Percentiles rank a stretch among this genome's conserved stretches.
These are phyloP conservation scores for Tapirus terrestris DNA, from an alignment of 2,113 vertebrate genomes.

Conservation along the genomic window DNA sequence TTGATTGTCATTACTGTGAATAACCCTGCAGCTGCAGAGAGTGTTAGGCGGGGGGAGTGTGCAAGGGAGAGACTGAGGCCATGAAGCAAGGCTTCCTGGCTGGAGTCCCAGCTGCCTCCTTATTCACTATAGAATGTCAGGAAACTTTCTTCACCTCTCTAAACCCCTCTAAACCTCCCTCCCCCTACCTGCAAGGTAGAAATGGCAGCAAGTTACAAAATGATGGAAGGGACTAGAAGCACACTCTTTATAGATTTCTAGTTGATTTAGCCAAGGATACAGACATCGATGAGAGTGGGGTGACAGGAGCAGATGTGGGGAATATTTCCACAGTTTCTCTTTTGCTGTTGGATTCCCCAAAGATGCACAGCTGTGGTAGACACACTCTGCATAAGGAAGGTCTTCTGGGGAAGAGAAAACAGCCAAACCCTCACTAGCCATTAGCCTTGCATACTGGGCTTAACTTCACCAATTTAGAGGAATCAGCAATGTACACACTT, in stretches of 20 bases:
- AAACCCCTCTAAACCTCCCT: not conserved
- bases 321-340: too few species aligned
- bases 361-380: too few species aligned
- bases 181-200: not conserved
- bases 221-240: not conserved
- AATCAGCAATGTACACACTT: not conserved
- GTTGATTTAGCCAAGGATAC: not conserved
- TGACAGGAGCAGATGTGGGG: not conserved
- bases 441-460: not conserved
- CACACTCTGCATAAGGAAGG: not conserved
- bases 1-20: not conserved
- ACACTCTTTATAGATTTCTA: not conserved
- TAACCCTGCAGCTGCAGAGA: not conserved
- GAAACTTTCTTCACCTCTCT: not conserved
- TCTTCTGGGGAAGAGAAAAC: not conserved
- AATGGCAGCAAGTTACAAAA: not conserved
- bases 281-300: accelerated
- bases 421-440: not conserved
- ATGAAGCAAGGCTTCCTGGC: not conserved
- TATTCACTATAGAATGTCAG: not conserved
- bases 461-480: not conserved
- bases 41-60: not conserved
- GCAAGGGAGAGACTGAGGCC: not conserved
- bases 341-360: not conserved
- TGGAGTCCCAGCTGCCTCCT: not conserved